Percentiles rank a stretch among this genome's conserved stretches.
phyloP scores from a whole-genome alignment of 2,888 invertebrate species.

The Euplexia lucipara region DNA sequence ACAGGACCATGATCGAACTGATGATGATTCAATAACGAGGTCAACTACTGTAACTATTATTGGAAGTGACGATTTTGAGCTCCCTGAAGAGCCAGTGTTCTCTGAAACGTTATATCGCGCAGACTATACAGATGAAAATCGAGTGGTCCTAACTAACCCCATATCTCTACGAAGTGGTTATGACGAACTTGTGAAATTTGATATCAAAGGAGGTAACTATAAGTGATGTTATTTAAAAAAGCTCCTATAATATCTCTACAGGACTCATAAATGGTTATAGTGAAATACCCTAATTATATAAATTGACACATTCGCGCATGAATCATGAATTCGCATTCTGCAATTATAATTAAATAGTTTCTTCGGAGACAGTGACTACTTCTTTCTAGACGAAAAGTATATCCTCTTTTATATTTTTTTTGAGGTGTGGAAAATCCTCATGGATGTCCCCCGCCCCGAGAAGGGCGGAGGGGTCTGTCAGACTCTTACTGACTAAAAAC shows the following conservation, averaged over 20 bases:
- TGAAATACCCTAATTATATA: not conserved
- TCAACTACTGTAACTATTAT: conserved; percentile 77
- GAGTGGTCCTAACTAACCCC: conserved; percentile 69
- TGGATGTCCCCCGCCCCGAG: too few species aligned
- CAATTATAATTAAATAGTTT: not conserved
- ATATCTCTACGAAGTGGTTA: conserved; percentile 80
- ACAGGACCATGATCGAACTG: conserved; percentile 83
- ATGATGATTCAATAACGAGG: conserved; percentile 71
- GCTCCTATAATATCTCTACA: not conserved
- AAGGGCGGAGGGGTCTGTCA: too few species aligned
- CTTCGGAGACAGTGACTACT: too few species aligned
- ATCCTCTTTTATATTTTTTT: too few species aligned
- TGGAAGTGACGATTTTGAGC: conserved; percentile 78
- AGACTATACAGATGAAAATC: conserved; percentile 76
- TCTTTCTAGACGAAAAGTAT: too few species aligned
- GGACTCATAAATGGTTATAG: not conserved
- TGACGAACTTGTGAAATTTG: conserved; percentile 77
- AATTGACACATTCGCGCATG: not conserved
- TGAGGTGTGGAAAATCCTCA: too few species aligned
- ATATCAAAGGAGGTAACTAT: conserved; percentile 78
- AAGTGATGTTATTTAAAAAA: not conserved
- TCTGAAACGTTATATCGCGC: conserved; percentile 83
- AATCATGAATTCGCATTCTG: not conserved
- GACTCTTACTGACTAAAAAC: too few species aligned
- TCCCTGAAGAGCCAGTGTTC: conserved; percentile 87